Percentiles rank a stretch among this genome's conserved stretches.
Evolutionary conservation across 2,888 invertebrate genomes (phyloP).

Genomic region (Lacanobia oleracea): DNA sequence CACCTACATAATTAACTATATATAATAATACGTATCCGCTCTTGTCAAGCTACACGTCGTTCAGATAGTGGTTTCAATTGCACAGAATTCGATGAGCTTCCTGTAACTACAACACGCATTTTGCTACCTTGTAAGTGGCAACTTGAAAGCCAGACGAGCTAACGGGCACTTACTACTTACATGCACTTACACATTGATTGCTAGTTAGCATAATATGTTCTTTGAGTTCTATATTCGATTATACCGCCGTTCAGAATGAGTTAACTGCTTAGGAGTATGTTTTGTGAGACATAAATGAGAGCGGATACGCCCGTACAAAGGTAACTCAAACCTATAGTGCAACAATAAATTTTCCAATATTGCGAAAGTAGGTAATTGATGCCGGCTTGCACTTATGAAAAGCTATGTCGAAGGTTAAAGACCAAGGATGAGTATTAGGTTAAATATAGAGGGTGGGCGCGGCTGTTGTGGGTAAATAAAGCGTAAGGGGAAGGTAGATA

Average conservation of each 20-base stretch:
- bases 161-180: constrained; percentile 61
- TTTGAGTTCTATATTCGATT: constrained; percentile 48
- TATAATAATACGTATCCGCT: constrained; percentile 58
- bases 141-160: constrained; percentile 56
- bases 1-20: constrained; percentile 55
- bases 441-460: constrained; percentile 75
- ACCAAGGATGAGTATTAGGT: constrained; percentile 71
- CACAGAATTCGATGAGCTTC: constrained; percentile 66
- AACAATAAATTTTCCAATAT: constrained; percentile 59
- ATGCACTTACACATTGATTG: constrained; percentile 63
- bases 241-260: constrained; percentile 15
- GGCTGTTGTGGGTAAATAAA: constrained; percentile 76
- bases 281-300: constrained; percentile 23
- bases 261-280: constrained; percentile 8
- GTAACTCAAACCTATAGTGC: constrained; percentile 32
- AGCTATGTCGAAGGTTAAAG: constrained; percentile 78
- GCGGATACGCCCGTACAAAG: constrained; percentile 19
- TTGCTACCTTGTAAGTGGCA: constrained; percentile 64
- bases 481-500: constrained; percentile 73
- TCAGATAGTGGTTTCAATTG: constrained; percentile 63
- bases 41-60: constrained; percentile 65
- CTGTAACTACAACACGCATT: constrained; percentile 65
- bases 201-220: constrained; percentile 60
- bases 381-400: constrained; percentile 57
- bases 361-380: constrained; percentile 64